Evolutionary conservation across 2,113 vertebrate species (phyloP).

Genomic region (Ammodytes marinus): DNA sequence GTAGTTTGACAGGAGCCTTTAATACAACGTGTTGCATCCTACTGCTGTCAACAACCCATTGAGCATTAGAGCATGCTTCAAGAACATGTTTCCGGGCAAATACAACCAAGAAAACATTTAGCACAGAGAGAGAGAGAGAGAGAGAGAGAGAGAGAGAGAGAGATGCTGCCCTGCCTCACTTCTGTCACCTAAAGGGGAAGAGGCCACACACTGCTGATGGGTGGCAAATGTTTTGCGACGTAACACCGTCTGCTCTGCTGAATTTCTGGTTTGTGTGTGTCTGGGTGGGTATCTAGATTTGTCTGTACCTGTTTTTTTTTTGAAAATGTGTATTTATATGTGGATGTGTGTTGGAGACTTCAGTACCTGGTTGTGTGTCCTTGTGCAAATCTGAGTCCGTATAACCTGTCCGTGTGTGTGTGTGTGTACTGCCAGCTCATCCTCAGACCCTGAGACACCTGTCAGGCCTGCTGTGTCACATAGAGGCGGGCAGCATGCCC

Average conservation of each 20-base stretch:
- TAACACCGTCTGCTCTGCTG: conserved; percentile 47
- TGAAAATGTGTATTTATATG: conserved; percentile 16
- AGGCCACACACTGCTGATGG: conserved; percentile 17
- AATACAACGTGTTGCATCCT: neutral
- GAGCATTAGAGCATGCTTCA: neutral
- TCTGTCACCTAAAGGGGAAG: conserved; percentile 31
- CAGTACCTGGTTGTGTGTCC: conserved; percentile 21
- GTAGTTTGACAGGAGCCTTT: neutral
- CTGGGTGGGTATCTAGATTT: neutral
- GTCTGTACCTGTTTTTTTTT: conserved; percentile 6
- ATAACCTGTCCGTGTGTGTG: conserved; percentile 13
- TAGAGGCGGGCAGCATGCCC: conserved; percentile 54
- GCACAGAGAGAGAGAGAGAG: neutral
- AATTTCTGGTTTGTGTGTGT: conserved; percentile 1
- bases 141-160: neutral
- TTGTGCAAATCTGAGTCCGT: conserved; percentile 19
- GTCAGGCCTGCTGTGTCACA: conserved; percentile 63
- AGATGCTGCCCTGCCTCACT: conserved; percentile 23
- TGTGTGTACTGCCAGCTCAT: conserved; percentile 31
- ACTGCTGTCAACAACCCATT: neutral
- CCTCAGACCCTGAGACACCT: conserved; percentile 62
- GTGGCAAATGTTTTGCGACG: conserved; percentile 9
- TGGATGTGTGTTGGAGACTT: conserved; percentile 23
- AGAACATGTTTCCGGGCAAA: neutral
- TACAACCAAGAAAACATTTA: neutral